Evolutionary conservation across 2,888 invertebrate species (phyloP), one percentile per base, ranked within the genome.

Genomic region (Lasioglossum marginatum): DNA sequence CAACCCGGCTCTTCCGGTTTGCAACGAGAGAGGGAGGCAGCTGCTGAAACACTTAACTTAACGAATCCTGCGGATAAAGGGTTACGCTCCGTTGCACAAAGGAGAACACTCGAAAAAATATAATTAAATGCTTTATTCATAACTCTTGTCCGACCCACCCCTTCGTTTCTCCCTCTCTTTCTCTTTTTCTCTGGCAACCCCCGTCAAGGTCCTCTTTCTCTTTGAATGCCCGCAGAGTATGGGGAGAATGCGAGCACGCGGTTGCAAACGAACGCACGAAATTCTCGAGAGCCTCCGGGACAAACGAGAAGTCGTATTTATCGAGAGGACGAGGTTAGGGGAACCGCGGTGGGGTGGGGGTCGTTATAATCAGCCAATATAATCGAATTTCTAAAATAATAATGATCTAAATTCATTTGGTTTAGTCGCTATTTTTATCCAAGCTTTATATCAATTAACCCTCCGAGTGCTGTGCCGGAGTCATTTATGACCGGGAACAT

Each of bases 71-170:
- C 66, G 88, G 81, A 84, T 84, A 86, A 88, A 88, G 88, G 88
- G 81, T 88, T 88, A 77, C 79, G 86, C 73, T 82, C 77, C 57
- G 66, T 48, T 27, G 80, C 84, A 79, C 86, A 83, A 88, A 86
- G 82, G 80, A 86, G 88, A 81, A 83, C 79, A 81, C 88, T 88
- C 88, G 81, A 72, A 80, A 88, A 85, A 75, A 82, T 88, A 88
- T 88, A 88, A 88, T 88, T 88, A 88, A 88, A 88, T 86, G 88
- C 86, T 88, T 88, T 88, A 88, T 88, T 88, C 88, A 81, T 83
- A 83, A 86, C 81, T 79, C 84, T 84, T 79, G 27, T 45, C 66
- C 70, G 68, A 23, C 76, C 37, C 71, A 27, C 71, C 14, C 81
- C 43, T 40, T 14, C 70, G 12, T 57, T 37, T 48, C 52, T 52